phyloP scores from a whole-genome alignment of 2,113 vertebrate genomes.

The Probosciger aterrimus region DNA sequence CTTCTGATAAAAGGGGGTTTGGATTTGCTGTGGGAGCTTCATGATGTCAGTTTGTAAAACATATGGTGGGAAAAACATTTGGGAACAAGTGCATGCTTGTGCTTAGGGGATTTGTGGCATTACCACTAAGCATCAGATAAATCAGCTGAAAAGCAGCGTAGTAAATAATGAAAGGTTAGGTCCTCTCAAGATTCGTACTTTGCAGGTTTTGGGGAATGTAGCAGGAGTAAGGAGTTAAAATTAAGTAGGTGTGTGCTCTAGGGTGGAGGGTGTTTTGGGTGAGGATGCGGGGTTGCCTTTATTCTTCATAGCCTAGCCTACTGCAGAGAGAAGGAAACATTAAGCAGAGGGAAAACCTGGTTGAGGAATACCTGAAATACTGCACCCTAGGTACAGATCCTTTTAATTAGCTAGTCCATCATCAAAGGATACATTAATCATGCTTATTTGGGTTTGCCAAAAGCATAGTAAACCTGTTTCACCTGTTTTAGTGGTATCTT shows the following conservation, averaged over 20 bases:
- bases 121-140: not conserved
- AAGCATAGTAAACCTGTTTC: not conserved
- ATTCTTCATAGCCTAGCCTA: not conserved
- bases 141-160: accelerated
- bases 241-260: not conserved
- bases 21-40: not conserved
- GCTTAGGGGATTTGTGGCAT: not conserved
- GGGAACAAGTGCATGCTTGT: not conserved
- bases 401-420: conserved; percentile 27
- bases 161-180: not conserved
- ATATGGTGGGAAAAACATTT: not conserved
- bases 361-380: not conserved
- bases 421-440: not conserved
- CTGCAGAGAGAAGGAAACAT: not conserved
- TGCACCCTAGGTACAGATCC: not conserved
- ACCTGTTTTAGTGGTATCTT: not conserved
- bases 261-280: not conserved
- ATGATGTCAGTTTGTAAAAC: not conserved
- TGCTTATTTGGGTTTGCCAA: not conserved
- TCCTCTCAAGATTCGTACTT: not conserved
- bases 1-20: not conserved
- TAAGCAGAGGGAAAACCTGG: not conserved
- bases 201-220: not conserved
- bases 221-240: not conserved
- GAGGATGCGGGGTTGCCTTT: not conserved